Percentiles rank a stretch among this genome's conserved stretches.
Evolutionary conservation across 1,140 invertebrate species (phyloP).

Genomic region (Theocolax elegans): DNA sequence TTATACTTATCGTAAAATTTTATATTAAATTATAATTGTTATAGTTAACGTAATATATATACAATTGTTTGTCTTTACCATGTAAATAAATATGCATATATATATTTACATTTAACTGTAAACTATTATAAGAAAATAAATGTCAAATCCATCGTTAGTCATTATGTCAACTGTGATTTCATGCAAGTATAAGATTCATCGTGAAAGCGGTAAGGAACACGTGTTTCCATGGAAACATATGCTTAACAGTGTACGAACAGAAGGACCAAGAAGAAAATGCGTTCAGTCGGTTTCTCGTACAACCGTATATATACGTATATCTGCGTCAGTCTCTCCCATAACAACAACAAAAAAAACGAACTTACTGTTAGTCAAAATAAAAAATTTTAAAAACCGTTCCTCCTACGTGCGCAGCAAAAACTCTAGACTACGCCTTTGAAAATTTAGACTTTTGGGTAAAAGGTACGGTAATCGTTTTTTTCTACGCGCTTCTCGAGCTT

Average conservation of each 20-base stretch:
- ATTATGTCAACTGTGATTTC: conserved; percentile 4
- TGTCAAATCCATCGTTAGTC: background rate
- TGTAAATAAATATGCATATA: no score
- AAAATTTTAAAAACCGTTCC: conserved; percentile 13
- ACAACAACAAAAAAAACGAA: conserved; percentile 6
- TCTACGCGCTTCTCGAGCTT: background rate
- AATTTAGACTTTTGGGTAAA: conserved; percentile 35
- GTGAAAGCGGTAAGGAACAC: conserved; percentile 17
- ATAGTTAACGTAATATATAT: no score
- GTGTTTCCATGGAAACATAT: conserved; percentile 26
- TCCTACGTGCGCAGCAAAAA: background rate
- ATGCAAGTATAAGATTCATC: background rate
- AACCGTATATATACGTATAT: background rate
- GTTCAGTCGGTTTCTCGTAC: background rate
- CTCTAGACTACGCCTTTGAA: background rate
- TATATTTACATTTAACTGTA: background rate
- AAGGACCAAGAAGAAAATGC: background rate
- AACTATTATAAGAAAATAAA: background rate
- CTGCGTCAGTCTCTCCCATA: background rate
- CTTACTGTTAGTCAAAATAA: conserved; percentile 22
- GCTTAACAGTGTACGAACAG: conserved; percentile 22
- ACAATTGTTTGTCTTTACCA: no score
- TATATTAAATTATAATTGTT: no score
- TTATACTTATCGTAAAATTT: no score
- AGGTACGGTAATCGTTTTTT: conserved; percentile 37